Percentiles rank a stretch among this genome's conserved stretches.
Conservation (phyloP, 2,113 vertebrate species). For the Hippocampus zosterae region DNA sequence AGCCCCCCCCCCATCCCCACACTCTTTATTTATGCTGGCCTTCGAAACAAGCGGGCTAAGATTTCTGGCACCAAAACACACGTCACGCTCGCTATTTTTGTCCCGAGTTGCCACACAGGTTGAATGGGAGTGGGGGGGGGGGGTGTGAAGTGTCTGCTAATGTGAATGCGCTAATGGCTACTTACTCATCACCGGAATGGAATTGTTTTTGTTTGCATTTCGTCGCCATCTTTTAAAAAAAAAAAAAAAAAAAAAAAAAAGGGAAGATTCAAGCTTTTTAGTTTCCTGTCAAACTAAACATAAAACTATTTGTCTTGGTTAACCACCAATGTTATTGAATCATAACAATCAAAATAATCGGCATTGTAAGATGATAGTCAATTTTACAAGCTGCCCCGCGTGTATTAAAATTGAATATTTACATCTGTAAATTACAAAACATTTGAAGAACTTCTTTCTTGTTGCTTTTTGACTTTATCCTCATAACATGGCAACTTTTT, state of each 20-base stretch:
- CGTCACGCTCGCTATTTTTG: constrained; percentile 71
- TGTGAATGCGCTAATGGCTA: constrained; percentile 10
- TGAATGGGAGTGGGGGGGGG: constrained; percentile 24
- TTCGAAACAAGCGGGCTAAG: constrained; percentile 63
- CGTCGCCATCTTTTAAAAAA: neutral
- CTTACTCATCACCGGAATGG: neutral
- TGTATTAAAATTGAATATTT: no score
- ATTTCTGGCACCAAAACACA: constrained; percentile 77
- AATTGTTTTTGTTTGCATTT: neutral
- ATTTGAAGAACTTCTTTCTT: neutral
- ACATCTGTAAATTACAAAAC: no score
- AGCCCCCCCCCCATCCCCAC: constrained; percentile 16
- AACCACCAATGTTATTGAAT: no score
- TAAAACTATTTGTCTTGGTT: no score
- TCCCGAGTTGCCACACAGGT: constrained; percentile 66
- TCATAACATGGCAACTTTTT: neutral
- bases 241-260: no score
- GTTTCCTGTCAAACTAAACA: no score
- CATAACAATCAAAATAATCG: no score
- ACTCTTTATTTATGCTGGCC: constrained; percentile 61
- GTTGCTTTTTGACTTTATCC: neutral
- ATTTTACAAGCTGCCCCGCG: no score
- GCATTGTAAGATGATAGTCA: no score
- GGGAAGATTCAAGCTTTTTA: no score
- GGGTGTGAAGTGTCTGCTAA: neutral